phyloP scores from a whole-genome alignment of 2,888 invertebrate species.

The Polydrusus cervinus region DNA sequence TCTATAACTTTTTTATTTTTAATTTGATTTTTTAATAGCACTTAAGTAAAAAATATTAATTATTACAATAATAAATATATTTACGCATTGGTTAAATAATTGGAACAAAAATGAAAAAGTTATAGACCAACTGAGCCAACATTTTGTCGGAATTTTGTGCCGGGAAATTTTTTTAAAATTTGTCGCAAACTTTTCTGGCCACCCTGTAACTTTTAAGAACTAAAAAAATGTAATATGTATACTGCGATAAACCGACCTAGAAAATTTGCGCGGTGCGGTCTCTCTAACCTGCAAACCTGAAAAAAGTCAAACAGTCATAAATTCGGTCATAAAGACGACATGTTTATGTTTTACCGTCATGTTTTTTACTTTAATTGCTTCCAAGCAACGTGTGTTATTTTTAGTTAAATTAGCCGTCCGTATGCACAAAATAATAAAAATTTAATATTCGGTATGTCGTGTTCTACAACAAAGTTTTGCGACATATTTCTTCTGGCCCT shows the following conservation, averaged over 20 bases:
- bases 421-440: constrained; percentile 37
- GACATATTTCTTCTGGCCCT: constrained; percentile 25
- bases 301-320: constrained; percentile 36
- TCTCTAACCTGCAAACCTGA: constrained; percentile 9
- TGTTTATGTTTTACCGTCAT: constrained; percentile 40
- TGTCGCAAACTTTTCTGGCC: too few species aligned
- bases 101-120: too few species aligned
- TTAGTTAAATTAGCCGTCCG: constrained; percentile 30
- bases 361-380: constrained; percentile 43
- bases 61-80: too few species aligned
- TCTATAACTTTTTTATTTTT: too few species aligned
- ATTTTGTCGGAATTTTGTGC: too few species aligned
- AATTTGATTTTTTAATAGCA: too few species aligned
- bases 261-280: background rate
- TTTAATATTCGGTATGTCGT: constrained; percentile 33
- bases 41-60: too few species aligned
- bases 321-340: constrained; percentile 41
- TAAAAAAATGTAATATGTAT: background rate
- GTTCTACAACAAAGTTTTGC: constrained; percentile 34
- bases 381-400: constrained; percentile 30
- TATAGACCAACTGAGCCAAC: too few species aligned
- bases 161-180: too few species aligned
- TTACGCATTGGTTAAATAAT: too few species aligned
- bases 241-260: background rate
- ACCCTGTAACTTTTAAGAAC: too few species aligned